A percentile compares a stretch with the other conserved stretches of the same genome.
Evolutionary conservation across 2,797 vertebrate species (phyloP).

Genomic region (Odontamblyopus lacepedii): DNA sequence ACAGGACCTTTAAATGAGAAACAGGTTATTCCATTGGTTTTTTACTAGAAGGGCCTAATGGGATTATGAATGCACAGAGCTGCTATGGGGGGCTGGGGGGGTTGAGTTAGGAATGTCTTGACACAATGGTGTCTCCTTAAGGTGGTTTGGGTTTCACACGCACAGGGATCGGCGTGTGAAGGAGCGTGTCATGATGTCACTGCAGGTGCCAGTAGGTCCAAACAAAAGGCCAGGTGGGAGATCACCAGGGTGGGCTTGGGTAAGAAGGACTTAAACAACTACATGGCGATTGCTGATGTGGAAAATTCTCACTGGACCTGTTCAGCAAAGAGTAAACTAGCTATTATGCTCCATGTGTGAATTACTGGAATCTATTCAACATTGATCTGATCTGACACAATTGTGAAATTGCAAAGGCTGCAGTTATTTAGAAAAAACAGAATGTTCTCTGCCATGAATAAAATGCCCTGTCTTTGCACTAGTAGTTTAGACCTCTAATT

Average conservation of each 20-base stretch:
- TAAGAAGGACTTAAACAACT: slow-evolving; percentile 16
- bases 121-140: slow-evolving; percentile 61
- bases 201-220: slow-evolving; percentile 52
- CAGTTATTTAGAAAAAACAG: no score
- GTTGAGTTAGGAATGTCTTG: slow-evolving; percentile 54
- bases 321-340: no score
- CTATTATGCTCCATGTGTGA: no score
- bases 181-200: slow-evolving; percentile 63
- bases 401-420: no score
- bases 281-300: not conserved
- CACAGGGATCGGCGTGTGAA: slow-evolving; percentile 43
- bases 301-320: no score
- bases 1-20: not conserved
- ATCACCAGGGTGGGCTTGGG: slow-evolving; percentile 10
- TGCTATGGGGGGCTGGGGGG: slow-evolving; percentile 41
- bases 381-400: no score
- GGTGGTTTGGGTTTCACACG: slow-evolving; percentile 69
- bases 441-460: no score
- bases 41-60: slow-evolving; percentile 44
- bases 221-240: slow-evolving; percentile 61
- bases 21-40: not conserved
- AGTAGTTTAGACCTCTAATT: no score
- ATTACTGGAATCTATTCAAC: no score
- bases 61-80: slow-evolving; percentile 58
- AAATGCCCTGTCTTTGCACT: no score